These are phyloP conservation scores for Actinia equina DNA, from an alignment of 64 coral and sea anemone genomes.

Conservation along the genomic window DNA sequence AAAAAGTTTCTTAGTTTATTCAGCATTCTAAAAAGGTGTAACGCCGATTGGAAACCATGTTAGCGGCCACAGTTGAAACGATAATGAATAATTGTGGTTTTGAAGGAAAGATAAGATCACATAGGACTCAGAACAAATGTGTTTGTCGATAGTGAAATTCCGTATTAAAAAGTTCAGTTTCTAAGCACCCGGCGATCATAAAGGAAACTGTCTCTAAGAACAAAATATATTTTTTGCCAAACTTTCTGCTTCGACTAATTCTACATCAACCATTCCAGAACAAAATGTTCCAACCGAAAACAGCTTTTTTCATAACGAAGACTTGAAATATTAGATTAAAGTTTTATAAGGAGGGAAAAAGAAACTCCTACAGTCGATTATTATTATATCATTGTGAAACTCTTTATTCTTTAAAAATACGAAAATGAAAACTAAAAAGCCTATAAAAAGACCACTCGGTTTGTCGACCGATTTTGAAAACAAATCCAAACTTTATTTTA, in stretches of 20 bases:
- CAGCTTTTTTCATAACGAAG: background rate
- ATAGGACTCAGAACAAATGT: background rate
- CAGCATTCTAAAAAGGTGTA: background rate
- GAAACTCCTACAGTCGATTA: background rate
- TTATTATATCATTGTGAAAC: background rate
- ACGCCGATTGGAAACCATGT: background rate
- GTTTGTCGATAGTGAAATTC: constrained; percentile 1
- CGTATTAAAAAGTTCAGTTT: constrained; percentile 2
- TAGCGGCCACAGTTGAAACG: background rate
- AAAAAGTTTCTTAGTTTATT: background rate
- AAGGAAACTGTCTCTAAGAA: background rate
- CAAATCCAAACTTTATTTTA: background rate
- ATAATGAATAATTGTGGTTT: constrained; percentile 24
- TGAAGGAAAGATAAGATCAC: background rate
- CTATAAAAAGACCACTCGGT: background rate
- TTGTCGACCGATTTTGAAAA: background rate
- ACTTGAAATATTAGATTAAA: background rate
- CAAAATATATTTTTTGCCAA: background rate
- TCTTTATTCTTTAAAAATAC: background rate
- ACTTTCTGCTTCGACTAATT: background rate
- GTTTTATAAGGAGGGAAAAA: background rate
- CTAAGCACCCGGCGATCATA: background rate
- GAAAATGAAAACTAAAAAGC: background rate
- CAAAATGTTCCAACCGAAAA: background rate
- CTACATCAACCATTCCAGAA: background rate